phyloP scores from a whole-genome alignment of 2,888 invertebrate genomes.

The Clistopyga incitator region DNA sequence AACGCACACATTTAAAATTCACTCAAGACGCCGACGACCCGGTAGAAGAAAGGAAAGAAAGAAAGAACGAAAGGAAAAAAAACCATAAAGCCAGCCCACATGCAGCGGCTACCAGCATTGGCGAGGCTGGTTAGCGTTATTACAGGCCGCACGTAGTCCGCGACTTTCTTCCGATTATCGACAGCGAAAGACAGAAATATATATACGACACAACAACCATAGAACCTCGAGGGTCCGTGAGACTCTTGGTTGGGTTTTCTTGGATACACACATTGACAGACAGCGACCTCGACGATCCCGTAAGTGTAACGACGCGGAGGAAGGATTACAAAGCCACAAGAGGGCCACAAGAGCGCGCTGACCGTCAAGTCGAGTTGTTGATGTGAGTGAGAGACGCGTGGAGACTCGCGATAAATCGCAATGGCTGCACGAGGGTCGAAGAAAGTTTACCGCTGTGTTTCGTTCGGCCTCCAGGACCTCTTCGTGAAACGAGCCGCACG shows the following conservation, averaged over 20 bases:
- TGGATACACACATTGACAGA: neutral
- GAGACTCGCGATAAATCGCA: slow-evolving; percentile 46
- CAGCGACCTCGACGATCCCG: neutral
- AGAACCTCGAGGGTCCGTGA: neutral
- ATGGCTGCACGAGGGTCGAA: slow-evolving; percentile 40
- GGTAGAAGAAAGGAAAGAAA: slow-evolving; percentile 17
- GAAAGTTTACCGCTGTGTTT: slow-evolving; percentile 48
- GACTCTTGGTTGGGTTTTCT: neutral
- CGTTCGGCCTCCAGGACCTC: slow-evolving; percentile 12
- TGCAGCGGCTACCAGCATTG: slow-evolving; percentile 16
- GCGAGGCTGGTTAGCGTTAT: slow-evolving; percentile 58
- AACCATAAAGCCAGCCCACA: neutral
- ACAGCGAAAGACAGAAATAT: slow-evolving; percentile 43
- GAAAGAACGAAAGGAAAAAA: slow-evolving; percentile 3
- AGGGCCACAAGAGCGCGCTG: neutral
- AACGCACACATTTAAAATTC: neutral
- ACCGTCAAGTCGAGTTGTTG: neutral
- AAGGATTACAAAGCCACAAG: slow-evolving; percentile 14
- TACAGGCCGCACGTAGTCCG: slow-evolving; percentile 48
- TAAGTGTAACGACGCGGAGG: slow-evolving; percentile 16
- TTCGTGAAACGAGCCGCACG: neutral
- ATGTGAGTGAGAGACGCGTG: slow-evolving; percentile 2
- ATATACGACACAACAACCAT: neutral
- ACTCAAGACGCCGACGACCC: neutral
- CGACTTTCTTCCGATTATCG: slow-evolving; percentile 59